phyloP scores from a whole-genome alignment of 1,140 invertebrate species.

The Drosophila rufa region DNA sequence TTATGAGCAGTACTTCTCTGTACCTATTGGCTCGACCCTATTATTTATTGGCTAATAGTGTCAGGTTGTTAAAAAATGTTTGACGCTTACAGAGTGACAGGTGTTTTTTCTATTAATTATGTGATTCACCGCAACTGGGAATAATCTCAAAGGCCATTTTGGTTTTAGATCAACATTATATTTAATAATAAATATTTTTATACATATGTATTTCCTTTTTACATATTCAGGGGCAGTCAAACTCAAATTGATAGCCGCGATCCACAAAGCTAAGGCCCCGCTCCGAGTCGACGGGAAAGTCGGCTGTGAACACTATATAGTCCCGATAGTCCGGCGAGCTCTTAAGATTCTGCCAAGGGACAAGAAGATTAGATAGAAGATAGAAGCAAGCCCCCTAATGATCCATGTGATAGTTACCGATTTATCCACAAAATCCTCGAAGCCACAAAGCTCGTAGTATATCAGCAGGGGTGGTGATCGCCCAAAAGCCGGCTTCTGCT shows the following conservation, averaged over 20 bases:
- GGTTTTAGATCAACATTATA: slow-evolving; percentile 26
- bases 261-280: slow-evolving; percentile 76
- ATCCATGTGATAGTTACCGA: slow-evolving; percentile 21
- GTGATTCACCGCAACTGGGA: neutral
- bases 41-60: neutral
- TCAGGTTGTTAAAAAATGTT: neutral
- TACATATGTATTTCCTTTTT: slow-evolving; percentile 24
- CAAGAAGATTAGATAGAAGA: neutral
- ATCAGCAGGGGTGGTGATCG: slow-evolving; percentile 39
- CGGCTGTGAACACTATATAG: slow-evolving; percentile 65
- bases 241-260: slow-evolving; percentile 79
- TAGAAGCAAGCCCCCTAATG: too few species aligned
- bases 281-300: slow-evolving; percentile 68
- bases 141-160: neutral
- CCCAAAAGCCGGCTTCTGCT: slow-evolving; percentile 28
- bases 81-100: neutral
- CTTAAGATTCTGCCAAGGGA: slow-evolving; percentile 46
- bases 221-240: slow-evolving; percentile 44
- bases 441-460: slow-evolving; percentile 66
- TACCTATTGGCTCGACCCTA: neutral
- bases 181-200: slow-evolving; percentile 44
- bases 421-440: slow-evolving; percentile 66
- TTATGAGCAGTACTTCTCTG: neutral
- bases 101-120: neutral
- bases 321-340: slow-evolving; percentile 57